phyloP scores from a whole-genome alignment of 2,797 vertebrate species.

The Dromococcyx pavoninus region DNA sequence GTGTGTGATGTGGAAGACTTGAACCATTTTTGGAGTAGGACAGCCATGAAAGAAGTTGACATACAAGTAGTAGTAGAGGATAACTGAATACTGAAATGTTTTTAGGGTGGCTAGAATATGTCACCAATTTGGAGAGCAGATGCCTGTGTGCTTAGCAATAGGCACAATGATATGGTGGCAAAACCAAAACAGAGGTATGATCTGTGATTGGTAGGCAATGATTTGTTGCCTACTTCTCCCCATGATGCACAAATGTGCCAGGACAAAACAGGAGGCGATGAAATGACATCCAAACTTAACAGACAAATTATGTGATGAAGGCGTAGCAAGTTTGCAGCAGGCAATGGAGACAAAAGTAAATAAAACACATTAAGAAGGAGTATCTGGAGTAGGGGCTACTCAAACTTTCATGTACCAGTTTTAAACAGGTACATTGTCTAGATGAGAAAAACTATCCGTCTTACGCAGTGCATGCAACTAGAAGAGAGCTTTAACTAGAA shows the following conservation, averaged over 20 bases:
- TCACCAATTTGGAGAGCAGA: not conserved
- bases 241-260: not conserved
- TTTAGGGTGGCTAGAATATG: not conserved
- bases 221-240: not conserved
- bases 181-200: not conserved
- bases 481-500: not conserved
- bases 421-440: not conserved
- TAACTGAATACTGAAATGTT: not conserved
- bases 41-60: not conserved
- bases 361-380: not conserved
- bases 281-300: not conserved
- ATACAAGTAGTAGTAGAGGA: not conserved
- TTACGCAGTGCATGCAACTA: not conserved
- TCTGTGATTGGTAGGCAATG: too few species aligned
- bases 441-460: not conserved
- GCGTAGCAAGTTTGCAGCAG: not conserved
- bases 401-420: not conserved
- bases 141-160: not conserved
- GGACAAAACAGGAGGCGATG: not conserved
- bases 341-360: not conserved
- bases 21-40: not conserved
- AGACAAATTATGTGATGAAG: not conserved
- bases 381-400: not conserved
- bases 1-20: not conserved
- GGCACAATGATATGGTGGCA: not conserved